Percentiles rank a stretch among this genome's conserved stretches.
phyloP scores from a whole-genome alignment of 2,797 vertebrate species.

The Enteromius afrohamiltoni region DNA sequence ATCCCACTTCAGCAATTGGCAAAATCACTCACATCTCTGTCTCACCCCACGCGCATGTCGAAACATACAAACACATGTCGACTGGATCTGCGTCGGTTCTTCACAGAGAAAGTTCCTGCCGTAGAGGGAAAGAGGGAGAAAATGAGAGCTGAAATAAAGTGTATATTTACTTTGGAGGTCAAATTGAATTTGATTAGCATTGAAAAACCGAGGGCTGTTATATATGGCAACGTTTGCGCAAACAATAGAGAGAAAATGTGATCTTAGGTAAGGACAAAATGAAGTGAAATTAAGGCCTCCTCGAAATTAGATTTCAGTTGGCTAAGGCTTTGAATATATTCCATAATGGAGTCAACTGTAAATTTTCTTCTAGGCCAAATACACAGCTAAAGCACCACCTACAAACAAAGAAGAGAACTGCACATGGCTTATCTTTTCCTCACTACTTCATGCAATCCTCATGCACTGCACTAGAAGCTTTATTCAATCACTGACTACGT shows the following conservation, averaged over 20 bases:
- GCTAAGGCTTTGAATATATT: slow-evolving; percentile 55
- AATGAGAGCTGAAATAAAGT: slow-evolving; percentile 10
- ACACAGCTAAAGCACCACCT: slow-evolving; percentile 54
- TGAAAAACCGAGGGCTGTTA: slow-evolving; percentile 42
- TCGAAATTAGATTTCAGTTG: slow-evolving; percentile 56
- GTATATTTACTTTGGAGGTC: slow-evolving; percentile 43
- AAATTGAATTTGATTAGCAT: slow-evolving; percentile 57
- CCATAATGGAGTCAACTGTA: slow-evolving; percentile 49
- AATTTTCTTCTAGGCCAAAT: slow-evolving; percentile 35
- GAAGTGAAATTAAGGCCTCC: slow-evolving; percentile 56
- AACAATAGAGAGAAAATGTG: slow-evolving; percentile 56
- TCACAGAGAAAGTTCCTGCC: not conserved
- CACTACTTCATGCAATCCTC: not conserved
- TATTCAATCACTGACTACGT: not conserved
- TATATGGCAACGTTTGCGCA: slow-evolving; percentile 52
- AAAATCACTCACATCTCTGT: slow-evolving; percentile 52
- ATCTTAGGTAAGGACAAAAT: slow-evolving; percentile 47
- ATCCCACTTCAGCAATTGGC: slow-evolving; percentile 74
- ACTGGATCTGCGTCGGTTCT: slow-evolving; percentile 10
- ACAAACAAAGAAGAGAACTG: slow-evolving; percentile 39
- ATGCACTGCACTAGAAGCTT: not conserved
- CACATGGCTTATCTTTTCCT: not conserved
- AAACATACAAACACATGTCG: slow-evolving; percentile 51
- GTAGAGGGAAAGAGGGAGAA: slow-evolving; percentile 11
- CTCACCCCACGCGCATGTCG: slow-evolving; percentile 22